These are phyloP conservation scores for Hylyphantes graminicola DNA, from an alignment of 1,140 invertebrate species.

Conservation along the genomic window DNA sequence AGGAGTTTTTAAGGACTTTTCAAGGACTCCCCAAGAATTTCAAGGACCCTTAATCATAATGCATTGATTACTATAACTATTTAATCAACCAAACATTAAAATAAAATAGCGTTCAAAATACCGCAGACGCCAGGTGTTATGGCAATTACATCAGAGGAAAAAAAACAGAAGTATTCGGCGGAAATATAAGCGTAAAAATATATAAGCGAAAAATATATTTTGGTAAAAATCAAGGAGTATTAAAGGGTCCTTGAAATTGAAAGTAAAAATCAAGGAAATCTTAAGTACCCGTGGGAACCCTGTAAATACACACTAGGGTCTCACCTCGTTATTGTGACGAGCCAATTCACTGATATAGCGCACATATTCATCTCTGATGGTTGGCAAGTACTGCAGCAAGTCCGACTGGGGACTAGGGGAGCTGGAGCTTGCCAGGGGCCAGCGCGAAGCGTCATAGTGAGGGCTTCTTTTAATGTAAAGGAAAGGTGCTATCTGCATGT, in stretches of 20 bases:
- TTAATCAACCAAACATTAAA: too few relatives aligned
- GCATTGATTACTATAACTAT: too few relatives aligned
- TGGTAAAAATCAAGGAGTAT: neutral
- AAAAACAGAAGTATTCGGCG: neutral
- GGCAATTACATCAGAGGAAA: neutral
- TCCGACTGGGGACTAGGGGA: conserved; percentile 91
- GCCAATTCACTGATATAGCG: conserved; percentile 97
- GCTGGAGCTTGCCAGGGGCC: conserved; percentile 88
- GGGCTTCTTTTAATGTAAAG: conserved; percentile 97
- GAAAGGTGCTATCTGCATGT: conserved; percentile 99
- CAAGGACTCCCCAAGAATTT: too few relatives aligned
- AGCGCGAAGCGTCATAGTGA: conserved; percentile 91
- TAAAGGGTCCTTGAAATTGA: neutral
- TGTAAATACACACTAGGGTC: neutral
- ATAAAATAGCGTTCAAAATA: too few relatives aligned
- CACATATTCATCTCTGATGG: conserved; percentile 96
- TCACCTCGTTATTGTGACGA: conserved; percentile 91
- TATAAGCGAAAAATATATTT: neutral
- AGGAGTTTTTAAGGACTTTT: too few relatives aligned
- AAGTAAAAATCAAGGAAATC: neutral
- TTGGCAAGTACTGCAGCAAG: conserved; percentile 93
- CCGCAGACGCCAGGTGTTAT: too few relatives aligned
- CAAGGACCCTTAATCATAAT: too few relatives aligned
- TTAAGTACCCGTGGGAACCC: neutral
- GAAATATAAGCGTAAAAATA: neutral